Conservation (phyloP, 2,888 invertebrate species). For the Tricholauxania praeusta region DNA sequence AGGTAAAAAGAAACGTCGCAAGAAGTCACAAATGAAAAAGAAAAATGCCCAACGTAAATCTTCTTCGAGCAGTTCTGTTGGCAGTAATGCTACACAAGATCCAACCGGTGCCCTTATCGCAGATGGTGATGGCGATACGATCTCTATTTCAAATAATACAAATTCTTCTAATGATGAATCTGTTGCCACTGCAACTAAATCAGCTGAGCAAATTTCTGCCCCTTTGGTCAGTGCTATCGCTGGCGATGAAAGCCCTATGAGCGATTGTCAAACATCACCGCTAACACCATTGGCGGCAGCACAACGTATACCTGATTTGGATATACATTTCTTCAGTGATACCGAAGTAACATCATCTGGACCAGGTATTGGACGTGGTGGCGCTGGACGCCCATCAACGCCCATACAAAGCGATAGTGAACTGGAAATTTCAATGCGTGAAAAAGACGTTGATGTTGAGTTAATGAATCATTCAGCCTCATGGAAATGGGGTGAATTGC, state of each 20-base stretch:
- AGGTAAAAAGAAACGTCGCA: constrained; percentile 84
- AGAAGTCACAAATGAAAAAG: constrained; percentile 83
- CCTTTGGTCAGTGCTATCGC: constrained; percentile 50
- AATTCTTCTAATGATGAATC: constrained; percentile 62
- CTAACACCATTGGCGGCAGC: constrained; percentile 64
- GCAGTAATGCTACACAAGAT: constrained; percentile 57
- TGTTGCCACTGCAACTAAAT: constrained; percentile 40
- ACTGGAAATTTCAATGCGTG: constrained; percentile 76
- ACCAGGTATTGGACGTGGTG: constrained; percentile 65
- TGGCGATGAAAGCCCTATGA: constrained; percentile 56
- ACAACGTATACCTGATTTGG: constrained; percentile 70
- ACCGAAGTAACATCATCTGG: constrained; percentile 86
- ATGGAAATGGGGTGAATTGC: constrained; percentile 93
- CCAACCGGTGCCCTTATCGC: constrained; percentile 44
- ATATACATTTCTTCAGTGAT: constrained; percentile 93
- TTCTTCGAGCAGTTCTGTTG: constrained; percentile 68
- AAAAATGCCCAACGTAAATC: constrained; percentile 82
- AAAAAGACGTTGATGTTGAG: constrained; percentile 63
- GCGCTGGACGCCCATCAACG: constrained; percentile 79
- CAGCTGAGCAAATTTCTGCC: constrained; percentile 19
- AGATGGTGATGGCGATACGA: constrained; percentile 58
- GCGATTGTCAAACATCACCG: constrained; percentile 53
- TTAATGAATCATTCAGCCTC: constrained; percentile 68
- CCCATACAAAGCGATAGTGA: constrained; percentile 96
- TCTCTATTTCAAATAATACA: constrained; percentile 57